phyloP scores from a whole-genome alignment of 2,888 invertebrate genomes.

The Digitonthophagus gazella region DNA sequence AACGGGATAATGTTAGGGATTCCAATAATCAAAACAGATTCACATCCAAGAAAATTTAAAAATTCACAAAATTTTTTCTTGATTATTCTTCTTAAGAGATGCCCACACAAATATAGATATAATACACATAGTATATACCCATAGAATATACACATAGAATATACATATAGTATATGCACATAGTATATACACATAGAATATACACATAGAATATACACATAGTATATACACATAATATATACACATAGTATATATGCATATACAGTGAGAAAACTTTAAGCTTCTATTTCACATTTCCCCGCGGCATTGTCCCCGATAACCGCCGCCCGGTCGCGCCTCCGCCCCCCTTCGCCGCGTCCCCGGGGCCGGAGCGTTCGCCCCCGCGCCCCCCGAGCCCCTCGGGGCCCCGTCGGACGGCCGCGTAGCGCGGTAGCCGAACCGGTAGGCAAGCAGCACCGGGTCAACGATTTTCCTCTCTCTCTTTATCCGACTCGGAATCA shows the following conservation, averaged over 20 bases:
- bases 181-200: no score
- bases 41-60: background rate
- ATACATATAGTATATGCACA: no score
- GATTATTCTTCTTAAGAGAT: slow-evolving; percentile 17
- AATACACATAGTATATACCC: no score
- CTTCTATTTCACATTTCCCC: slow-evolving; percentile 40
- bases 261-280: background rate
- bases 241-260: no score
- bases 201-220: no score
- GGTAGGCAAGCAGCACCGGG: slow-evolving; percentile 57
- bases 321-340: slow-evolving; percentile 44
- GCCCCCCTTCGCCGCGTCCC: slow-evolving; percentile 41
- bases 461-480: slow-evolving; percentile 57
- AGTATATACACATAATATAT: no score
- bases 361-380: slow-evolving; percentile 53
- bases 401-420: slow-evolving; percentile 43
- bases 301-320: slow-evolving; percentile 52
- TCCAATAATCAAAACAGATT: background rate
- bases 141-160: no score
- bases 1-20: background rate
- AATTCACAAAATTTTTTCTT: background rate
- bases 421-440: slow-evolving; percentile 58
- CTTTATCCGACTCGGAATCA: slow-evolving; percentile 22
- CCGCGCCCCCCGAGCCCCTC: slow-evolving; percentile 49
- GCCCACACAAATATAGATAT: no score